Evolutionary conservation across 2,888 invertebrate species (phyloP), one percentile per base, ranked within the genome.

Genomic region (Lordiphosa fenestrarum): DNA sequence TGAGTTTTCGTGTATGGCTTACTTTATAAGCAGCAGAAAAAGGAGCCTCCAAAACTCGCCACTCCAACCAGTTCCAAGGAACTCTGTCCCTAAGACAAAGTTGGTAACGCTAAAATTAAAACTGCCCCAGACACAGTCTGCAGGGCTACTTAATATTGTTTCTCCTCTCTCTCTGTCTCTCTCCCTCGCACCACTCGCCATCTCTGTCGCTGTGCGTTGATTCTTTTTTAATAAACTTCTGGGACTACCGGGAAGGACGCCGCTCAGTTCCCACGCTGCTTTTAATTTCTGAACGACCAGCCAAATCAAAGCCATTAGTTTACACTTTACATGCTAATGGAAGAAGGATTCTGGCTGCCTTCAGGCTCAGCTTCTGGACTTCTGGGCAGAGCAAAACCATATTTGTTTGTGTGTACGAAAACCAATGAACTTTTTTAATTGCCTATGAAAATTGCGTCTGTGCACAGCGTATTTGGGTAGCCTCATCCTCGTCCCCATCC

Each of bases 241-340:
- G 53, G 41, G 42, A 7, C 37, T 36, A 10, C 19, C 12, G 30
- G 38, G 10, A 39, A 48, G 40, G 52, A 42, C 50, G 44, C 56
- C 48, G 38, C 41, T 54, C 49, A 58, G 82, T 85, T 85, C 85
- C 85, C 85, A 85, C 85, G 85, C 86, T 86, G 72, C 73, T 71
- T 61, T 71, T 59, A 70, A 61, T 65, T 66, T 60, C 44, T 63
- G 36, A 53, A 48, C 36, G 53, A 64, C 50, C 60, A 59, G 67
- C 30, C 30, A 78, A 68, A 84, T 81, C 65, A 73, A 77, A 85
- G 71, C 81, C 76, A 86, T 88, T 85, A 88, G 85, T 86, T 88
- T 86, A 86, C 87, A 87, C 84, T 85, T 86, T 74, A 73, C 86
- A 85, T 86, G 84, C 84, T 86, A 86, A 87, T 84, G 80, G 77